Conservation (phyloP, 2,113 vertebrate genomes). For the Clupea harengus region DNA sequence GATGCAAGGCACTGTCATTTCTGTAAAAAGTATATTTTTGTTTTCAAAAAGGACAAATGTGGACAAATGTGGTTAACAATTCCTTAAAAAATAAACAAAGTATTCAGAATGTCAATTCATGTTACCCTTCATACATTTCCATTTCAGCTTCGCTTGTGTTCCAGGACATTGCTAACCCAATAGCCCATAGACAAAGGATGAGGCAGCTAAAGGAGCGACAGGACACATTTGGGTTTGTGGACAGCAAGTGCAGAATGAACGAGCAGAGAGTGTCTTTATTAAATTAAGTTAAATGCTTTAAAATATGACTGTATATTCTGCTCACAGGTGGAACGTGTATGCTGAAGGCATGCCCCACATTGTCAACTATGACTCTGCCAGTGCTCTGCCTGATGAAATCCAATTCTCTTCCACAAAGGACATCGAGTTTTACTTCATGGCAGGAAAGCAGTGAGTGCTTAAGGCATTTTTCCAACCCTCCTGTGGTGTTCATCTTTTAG, state of each 20-base stretch:
- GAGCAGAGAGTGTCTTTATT: not conserved
- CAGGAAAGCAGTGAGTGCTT: not conserved
- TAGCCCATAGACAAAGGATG: not conserved
- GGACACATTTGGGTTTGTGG: not conserved
- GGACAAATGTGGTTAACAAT: not conserved
- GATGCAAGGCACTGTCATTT: too few relatives aligned
- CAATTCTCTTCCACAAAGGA: not conserved
- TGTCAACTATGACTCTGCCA: not conserved
- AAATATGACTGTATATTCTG: not conserved
- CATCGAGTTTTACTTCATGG: not conserved
- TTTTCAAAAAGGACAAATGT: too few relatives aligned
- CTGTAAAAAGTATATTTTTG: too few relatives aligned
- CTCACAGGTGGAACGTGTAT: not conserved
- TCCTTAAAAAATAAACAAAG: not conserved
- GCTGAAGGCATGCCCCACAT: not conserved
- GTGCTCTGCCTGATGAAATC: not conserved
- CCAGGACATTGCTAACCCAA: not conserved
- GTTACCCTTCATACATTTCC: not conserved
- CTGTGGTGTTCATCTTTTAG: too few relatives aligned
- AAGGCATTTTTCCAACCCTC: not conserved
- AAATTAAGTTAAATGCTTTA: not conserved
- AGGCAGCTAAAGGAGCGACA: not conserved
- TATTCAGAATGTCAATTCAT: not conserved
- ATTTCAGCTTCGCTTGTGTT: not conserved
- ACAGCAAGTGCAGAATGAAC: not conserved